A percentile compares a stretch with the other conserved stretches of the same genome.
Evolutionary conservation across 2,888 invertebrate species (phyloP).

Genomic region (Lasioglossum malachurum): DNA sequence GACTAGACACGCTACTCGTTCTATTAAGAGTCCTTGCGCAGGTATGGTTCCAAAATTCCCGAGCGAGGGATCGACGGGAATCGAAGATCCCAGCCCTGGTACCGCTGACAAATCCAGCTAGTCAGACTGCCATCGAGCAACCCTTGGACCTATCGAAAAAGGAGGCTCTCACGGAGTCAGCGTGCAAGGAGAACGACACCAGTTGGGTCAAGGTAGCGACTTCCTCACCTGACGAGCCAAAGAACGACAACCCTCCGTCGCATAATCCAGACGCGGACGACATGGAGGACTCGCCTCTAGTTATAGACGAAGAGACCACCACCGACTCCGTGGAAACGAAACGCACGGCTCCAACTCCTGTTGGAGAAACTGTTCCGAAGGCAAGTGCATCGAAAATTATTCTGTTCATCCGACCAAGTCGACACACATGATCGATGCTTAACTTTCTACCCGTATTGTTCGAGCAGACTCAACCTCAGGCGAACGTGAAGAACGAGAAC

Average conservation of each 20-base stretch:
- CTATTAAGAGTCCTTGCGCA: conserved; percentile 83
- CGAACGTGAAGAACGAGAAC: conserved; percentile 57
- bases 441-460: background rate
- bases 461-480: conserved; percentile 60
- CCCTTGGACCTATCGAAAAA: conserved; percentile 97
- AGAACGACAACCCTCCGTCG: conserved; percentile 68
- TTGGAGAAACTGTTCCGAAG: conserved; percentile 65
- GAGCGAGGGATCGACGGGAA: conserved; percentile 94
- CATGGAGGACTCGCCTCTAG: conserved; percentile 81
- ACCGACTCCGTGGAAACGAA: conserved; percentile 76
- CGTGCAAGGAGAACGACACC: conserved; percentile 76
- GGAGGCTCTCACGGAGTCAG: conserved; percentile 86
- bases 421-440: background rate
- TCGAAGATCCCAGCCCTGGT: conserved; percentile 80
- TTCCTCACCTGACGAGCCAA: conserved; percentile 75
- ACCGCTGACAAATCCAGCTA: conserved; percentile 79
- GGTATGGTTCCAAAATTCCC: conserved; percentile 98
- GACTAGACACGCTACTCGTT: too few relatives aligned
- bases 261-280: conserved; percentile 74
- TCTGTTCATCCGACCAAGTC: background rate
- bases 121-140: conserved; percentile 87
- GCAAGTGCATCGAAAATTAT: conserved; percentile 38
- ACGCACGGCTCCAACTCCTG: conserved; percentile 53
- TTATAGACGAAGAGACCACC: conserved; percentile 82
- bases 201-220: conserved; percentile 73